A percentile compares a stretch with the other conserved stretches of the same genome.
These are phyloP conservation scores for Echiichthys vipera DNA, from an alignment of 2,797 vertebrate genomes.

Conservation along the genomic window DNA sequence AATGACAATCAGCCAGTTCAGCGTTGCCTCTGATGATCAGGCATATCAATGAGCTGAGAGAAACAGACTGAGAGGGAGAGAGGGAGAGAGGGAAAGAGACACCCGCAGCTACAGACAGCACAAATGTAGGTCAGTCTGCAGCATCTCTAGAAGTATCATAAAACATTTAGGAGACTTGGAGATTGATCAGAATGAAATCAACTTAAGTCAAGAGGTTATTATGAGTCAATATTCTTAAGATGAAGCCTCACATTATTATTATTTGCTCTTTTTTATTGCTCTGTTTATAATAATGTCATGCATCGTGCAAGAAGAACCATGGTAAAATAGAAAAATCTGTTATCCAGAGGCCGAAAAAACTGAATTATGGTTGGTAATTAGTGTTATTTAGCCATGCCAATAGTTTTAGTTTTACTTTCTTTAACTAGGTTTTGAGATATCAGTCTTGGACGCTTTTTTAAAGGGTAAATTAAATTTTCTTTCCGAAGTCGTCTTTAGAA, in stretches of 20 bases:
- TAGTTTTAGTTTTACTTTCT: neutral
- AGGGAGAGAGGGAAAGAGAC: conserved; percentile 7
- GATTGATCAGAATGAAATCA: conserved; percentile 51
- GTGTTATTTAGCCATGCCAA: neutral
- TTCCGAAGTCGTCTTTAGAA: neutral
- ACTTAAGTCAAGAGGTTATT: conserved; percentile 50
- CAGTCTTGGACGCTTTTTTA: neutral
- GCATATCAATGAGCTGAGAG: conserved; percentile 80
- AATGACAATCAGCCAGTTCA: conserved; percentile 81
- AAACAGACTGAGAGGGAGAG: conserved; percentile 40
- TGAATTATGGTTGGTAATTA: neutral
- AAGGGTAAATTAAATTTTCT: neutral
- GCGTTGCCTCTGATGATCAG: conserved; percentile 76
- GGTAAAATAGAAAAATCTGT: conserved; percentile 13
- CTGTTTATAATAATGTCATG: neutral
- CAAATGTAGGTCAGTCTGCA: conserved; percentile 73
- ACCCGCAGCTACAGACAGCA: conserved; percentile 33
- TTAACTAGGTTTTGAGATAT: neutral
- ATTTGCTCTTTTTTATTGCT: conserved; percentile 1
- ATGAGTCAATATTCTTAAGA: conserved; percentile 6
- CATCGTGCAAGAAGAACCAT: conserved; percentile 32
- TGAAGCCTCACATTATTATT: neutral
- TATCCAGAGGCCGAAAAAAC: conserved; percentile 17
- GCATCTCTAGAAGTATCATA: conserved; percentile 37
- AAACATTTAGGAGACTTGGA: conserved; percentile 43